Conservation (phyloP, 2,888 invertebrate species). For the Amaurobius ferox region DNA sequence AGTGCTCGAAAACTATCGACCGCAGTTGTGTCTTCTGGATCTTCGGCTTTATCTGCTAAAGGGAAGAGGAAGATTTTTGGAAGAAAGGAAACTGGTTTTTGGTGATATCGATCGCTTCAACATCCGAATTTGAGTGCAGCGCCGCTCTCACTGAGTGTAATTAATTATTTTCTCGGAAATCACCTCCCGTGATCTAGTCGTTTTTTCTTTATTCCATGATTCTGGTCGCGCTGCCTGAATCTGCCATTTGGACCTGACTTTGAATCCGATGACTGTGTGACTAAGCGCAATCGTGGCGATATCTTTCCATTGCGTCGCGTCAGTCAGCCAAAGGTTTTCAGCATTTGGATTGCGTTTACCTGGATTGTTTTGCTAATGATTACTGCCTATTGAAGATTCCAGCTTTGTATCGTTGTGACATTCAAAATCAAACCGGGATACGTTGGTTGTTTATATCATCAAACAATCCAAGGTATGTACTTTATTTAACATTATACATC, state of each 20-base stretch:
- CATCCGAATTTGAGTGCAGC: slow-evolving; percentile 5
- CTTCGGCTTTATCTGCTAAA: not conserved
- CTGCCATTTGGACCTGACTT: slow-evolving; percentile 8
- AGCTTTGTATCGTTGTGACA: no score
- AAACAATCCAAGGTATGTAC: no score
- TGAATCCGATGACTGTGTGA: not conserved
- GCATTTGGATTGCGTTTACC: not conserved
- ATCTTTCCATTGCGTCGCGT: not conserved
- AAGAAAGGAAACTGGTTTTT: slow-evolving; percentile 5
- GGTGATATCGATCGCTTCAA: not conserved
- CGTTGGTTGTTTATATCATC: no score
- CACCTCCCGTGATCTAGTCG: not conserved
- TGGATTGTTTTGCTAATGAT: not conserved
- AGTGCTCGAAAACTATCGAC: slow-evolving; percentile 5
- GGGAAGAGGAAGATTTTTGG: slow-evolving; percentile 8
- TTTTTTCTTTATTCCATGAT: not conserved
- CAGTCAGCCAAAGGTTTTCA: not conserved
- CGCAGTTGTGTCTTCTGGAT: slow-evolving; percentile 4
- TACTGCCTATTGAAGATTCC: no score
- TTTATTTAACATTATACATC: no score
- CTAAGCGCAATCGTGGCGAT: not conserved
- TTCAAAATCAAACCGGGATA: no score
- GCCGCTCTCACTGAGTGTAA: slow-evolving; percentile 4
- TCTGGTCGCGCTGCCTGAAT: slow-evolving; percentile 1
- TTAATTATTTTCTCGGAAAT: slow-evolving; percentile 8